Conservation (phyloP, 2,797 vertebrate species). For the Chromobotia macracanthus region DNA sequence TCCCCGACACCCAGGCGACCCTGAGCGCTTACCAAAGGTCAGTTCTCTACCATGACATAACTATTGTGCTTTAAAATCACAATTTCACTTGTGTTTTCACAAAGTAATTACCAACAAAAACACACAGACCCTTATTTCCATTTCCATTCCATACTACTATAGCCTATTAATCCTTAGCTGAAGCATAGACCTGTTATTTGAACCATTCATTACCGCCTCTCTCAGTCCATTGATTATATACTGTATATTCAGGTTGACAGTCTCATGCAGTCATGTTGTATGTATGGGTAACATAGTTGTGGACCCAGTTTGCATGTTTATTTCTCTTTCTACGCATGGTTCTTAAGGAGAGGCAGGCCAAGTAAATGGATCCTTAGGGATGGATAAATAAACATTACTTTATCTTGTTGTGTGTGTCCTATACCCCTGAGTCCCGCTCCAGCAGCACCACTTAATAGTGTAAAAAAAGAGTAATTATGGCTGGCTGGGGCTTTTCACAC, state of each 20-base stretch:
- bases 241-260: slow-evolving; percentile 13
- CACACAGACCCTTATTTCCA: neutral
- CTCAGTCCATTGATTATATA: slow-evolving; percentile 27
- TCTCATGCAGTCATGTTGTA: neutral
- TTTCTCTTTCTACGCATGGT: slow-evolving; percentile 61
- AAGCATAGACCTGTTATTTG: neutral
- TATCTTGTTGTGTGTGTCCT: slow-evolving; percentile 86
- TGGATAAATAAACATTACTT: slow-evolving; percentile 89
- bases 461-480: slow-evolving; percentile 81
- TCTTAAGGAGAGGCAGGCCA: slow-evolving; percentile 82
- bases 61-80: neutral
- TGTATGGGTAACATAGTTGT: slow-evolving; percentile 27
- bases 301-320: slow-evolving; percentile 36
- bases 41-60: slow-evolving; percentile 28
- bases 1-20: slow-evolving; percentile 96
- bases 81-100: slow-evolving; percentile 15
- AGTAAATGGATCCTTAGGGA: slow-evolving; percentile 87
- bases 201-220: slow-evolving; percentile 26
- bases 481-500: slow-evolving; percentile 82
- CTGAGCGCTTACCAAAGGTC: slow-evolving; percentile 98
- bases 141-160: neutral
- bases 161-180: slow-evolving; percentile 15
- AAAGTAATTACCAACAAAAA: slow-evolving; percentile 12
- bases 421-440: slow-evolving; percentile 84
- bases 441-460: slow-evolving; percentile 87